Evolutionary conservation across 1,140 invertebrate species (phyloP).

Genomic region (Probaryconus sp.): DNA sequence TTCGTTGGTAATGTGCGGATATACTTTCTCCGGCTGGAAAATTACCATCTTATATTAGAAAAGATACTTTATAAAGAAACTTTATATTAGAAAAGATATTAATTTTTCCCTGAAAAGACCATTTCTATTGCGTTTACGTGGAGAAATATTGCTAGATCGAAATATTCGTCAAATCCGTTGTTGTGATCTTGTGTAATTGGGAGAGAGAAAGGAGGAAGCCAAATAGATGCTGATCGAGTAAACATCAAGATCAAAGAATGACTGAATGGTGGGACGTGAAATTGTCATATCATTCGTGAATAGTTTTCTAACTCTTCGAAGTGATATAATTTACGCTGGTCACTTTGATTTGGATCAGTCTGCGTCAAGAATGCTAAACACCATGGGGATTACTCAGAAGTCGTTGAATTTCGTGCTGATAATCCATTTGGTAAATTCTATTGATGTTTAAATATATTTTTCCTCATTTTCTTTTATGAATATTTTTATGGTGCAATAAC

Average conservation of each 20-base stretch:
- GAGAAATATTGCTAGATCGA: too few species aligned
- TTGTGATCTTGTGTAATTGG: conserved; percentile 66
- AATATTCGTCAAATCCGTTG: conserved; percentile 38
- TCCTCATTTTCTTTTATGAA: too few species aligned
- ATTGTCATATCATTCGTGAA: conserved; percentile 68
- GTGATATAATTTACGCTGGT: conserved; percentile 67
- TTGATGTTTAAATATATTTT: background rate
- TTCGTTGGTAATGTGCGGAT: too few species aligned
- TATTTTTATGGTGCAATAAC: background rate
- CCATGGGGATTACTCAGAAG: conserved; percentile 59
- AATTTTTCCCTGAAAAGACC: too few species aligned
- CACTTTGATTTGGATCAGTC: conserved; percentile 61
- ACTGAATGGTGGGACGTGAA: conserved; percentile 57
- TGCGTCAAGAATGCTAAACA: conserved; percentile 52
- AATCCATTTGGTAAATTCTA: conserved; percentile 62
- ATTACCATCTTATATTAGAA: too few species aligned
- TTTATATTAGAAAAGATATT: too few species aligned
- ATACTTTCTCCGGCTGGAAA: too few species aligned
- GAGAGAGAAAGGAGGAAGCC: conserved; percentile 74
- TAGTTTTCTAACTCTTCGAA: conserved; percentile 55
- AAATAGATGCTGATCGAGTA: conserved; percentile 46
- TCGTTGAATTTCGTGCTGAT: conserved; percentile 56
- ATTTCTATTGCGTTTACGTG: too few species aligned
- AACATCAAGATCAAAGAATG: conserved; percentile 36
- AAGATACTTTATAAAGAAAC: too few species aligned